These are phyloP conservation scores for Argyresthia albistria DNA, from an alignment of 2,888 invertebrate genomes.

Conservation along the genomic window DNA sequence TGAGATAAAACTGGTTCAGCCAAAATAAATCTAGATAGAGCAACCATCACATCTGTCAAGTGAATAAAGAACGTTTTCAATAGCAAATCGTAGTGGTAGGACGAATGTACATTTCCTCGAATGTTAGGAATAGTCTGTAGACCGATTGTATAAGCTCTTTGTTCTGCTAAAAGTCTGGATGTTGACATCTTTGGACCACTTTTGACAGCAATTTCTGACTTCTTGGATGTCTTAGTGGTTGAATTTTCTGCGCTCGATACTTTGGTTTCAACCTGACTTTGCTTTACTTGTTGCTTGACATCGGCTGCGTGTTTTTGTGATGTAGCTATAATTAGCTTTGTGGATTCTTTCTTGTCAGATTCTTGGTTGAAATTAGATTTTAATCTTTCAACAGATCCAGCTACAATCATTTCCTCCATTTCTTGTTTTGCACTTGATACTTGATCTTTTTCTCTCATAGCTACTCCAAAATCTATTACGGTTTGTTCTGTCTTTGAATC, in stretches of 20 bases:
- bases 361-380: slow-evolving; percentile 19
- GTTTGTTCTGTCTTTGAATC: background rate
- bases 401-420: slow-evolving; percentile 22
- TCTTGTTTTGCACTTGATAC: slow-evolving; percentile 16
- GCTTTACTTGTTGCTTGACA: background rate
- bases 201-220: slow-evolving; percentile 4
- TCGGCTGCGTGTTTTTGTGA: background rate
- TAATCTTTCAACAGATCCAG: slow-evolving; percentile 22
- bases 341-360: slow-evolving; percentile 4
- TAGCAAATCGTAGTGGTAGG: slow-evolving; percentile 42
- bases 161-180: slow-evolving; percentile 26
- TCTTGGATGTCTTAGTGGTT: background rate
- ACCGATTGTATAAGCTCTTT: slow-evolving; percentile 41
- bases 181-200: slow-evolving; percentile 12
- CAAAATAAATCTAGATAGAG: slow-evolving; percentile 47
- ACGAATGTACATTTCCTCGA: slow-evolving; percentile 35
- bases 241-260: background rate
- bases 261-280: background rate
- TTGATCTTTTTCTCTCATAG: slow-evolving; percentile 13
- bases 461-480: background rate
- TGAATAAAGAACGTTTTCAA: slow-evolving; percentile 59
- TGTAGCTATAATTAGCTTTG: background rate
- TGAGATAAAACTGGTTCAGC: slow-evolving; percentile 28
- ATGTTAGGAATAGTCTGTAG: slow-evolving; percentile 52
- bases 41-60: slow-evolving; percentile 61